Evolutionary conservation across 2,113 vertebrate species (phyloP).

Genomic region (Otolemur garnettii): DNA sequence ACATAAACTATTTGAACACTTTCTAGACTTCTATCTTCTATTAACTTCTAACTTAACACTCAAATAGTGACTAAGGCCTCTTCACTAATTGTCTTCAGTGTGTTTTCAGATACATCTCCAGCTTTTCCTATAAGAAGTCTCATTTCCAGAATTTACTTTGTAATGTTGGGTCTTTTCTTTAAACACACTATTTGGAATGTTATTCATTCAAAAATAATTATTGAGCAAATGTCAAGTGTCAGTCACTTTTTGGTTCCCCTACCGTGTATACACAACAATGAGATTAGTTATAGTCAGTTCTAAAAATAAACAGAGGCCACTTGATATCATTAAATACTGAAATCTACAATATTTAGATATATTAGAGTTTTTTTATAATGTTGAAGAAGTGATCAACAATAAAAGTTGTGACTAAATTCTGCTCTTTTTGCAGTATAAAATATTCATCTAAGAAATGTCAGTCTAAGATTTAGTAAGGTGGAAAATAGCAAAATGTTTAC

Average conservation of each 20-base stretch:
- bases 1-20: neutral
- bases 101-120: neutral
- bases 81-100: neutral
- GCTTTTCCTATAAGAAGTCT: accelerated
- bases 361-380: neutral
- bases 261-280: neutral
- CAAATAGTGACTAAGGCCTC: neutral
- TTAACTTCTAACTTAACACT: neutral
- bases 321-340: neutral
- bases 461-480: constrained; percentile 45
- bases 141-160: neutral
- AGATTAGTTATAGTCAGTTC: neutral
- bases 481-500: constrained; percentile 61
- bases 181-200: neutral
- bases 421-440: neutral
- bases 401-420: neutral
- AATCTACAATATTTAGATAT: neutral
- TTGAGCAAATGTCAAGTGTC: neutral
- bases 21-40: neutral
- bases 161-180: neutral
- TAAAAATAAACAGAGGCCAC: neutral
- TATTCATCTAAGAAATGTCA: constrained; percentile 7
- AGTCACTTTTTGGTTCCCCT: neutral
- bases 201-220: neutral
- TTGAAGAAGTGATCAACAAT: neutral